Evolutionary conservation across 2,888 invertebrate species (phyloP).

Genomic region (Epirrhoe tristata): DNA sequence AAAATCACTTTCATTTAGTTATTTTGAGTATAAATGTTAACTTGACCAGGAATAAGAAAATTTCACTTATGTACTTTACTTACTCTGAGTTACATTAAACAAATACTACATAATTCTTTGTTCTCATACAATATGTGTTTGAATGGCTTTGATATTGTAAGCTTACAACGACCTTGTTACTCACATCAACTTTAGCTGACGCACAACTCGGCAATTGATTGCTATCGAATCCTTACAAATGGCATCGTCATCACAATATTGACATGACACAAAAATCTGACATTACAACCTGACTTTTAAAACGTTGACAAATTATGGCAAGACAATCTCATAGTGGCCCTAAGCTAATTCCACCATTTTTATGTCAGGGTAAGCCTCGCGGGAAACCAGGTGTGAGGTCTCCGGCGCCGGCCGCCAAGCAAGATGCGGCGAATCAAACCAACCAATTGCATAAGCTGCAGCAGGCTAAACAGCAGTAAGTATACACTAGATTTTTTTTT

Average conservation of each 20-base stretch:
- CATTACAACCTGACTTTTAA: background rate
- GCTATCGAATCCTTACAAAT: background rate
- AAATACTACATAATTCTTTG: too few species aligned
- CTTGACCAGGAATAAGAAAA: too few species aligned
- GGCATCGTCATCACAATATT: background rate
- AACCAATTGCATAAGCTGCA: conserved; percentile 84
- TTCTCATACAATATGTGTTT: background rate
- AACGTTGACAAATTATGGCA: background rate
- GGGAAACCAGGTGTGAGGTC: conserved; percentile 87
- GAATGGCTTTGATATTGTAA: background rate
- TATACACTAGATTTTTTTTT: background rate
- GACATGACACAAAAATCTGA: background rate
- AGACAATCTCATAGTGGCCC: background rate
- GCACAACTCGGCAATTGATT: background rate
- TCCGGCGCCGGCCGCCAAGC: conserved; percentile 89
- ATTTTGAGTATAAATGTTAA: too few species aligned
- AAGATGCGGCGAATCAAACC: conserved; percentile 91
- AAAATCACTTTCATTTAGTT: too few species aligned
- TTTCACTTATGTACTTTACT: too few species aligned
- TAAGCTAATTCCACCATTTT: conserved; percentile 3
- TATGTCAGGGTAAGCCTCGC: conserved; percentile 86
- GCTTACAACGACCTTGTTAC: background rate
- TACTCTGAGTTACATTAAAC: too few species aligned
- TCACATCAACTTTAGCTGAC: background rate
- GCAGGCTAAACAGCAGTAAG: conserved; percentile 50